These are phyloP conservation scores for Epizoanthus fatuus DNA, from an alignment of 92 coral and sea anemone species.

Conservation along the genomic window DNA sequence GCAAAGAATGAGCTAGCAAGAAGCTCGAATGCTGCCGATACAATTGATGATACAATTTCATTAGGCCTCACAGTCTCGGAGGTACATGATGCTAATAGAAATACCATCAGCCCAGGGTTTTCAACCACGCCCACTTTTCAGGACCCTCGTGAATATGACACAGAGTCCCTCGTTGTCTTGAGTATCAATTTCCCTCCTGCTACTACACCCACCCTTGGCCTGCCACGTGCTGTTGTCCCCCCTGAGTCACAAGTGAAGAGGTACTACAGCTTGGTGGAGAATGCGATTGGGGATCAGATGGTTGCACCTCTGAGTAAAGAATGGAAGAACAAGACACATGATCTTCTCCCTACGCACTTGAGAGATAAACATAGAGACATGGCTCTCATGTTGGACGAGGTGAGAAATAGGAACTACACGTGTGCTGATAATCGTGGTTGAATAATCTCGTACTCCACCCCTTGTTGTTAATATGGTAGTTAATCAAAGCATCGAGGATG, in stretches of 20 bases:
- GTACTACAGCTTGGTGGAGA: constrained; percentile 78
- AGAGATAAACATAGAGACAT: constrained; percentile 69
- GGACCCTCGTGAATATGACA: constrained; percentile 78
- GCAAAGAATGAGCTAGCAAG: constrained; percentile 32
- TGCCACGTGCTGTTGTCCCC: constrained; percentile 86
- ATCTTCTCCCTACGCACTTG: constrained; percentile 76
- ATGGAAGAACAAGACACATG: constrained; percentile 86
- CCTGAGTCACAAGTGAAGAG: constrained; percentile 82
- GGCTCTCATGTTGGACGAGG: constrained; percentile 81
- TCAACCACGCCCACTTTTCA: constrained; percentile 5
- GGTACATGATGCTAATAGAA: constrained; percentile 36
- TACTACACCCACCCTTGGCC: constrained; percentile 90
- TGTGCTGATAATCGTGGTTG: too few species aligned
- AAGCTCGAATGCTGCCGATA: constrained; percentile 39
- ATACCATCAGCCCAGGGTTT: constrained; percentile 8
- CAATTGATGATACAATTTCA: constrained; percentile 56
- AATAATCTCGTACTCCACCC: not conserved
- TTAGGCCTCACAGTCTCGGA: constrained; percentile 48
- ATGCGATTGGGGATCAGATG: constrained; percentile 82
- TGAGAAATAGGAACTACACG: constrained; percentile 8
- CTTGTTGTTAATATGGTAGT: not conserved
- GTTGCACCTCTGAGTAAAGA: constrained; percentile 91
- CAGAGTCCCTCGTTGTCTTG: constrained; percentile 81
- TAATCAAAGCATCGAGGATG: too few species aligned
- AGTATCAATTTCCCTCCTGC: constrained; percentile 88